Evolutionary conservation across 2,797 vertebrate genomes (phyloP), one percentile per base, ranked within the genome.

Genomic region (Sparus aurata): DNA sequence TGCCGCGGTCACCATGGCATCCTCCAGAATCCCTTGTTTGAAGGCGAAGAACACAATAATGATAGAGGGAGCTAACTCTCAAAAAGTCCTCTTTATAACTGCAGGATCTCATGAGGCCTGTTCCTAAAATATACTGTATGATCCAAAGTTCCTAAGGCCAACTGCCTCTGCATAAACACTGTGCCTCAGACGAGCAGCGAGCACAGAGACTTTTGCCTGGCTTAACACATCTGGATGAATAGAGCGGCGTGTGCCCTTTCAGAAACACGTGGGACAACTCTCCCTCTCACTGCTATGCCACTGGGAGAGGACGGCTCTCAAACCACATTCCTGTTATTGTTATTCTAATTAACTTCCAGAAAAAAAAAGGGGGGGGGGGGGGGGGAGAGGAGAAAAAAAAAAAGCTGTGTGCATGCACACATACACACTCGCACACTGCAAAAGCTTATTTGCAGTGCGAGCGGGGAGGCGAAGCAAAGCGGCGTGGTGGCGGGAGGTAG

Each of bases 161-260:
- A 88, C 73, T 66, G 73, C 70, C 83, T 69, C 63, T 77, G 79
- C 81, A 27, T 83, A 86, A 92, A 93, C 92, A 92, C 77, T 77
- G 68, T 38, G 72, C 79, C 85, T 88, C 83, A 83, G 85, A 90
- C 57, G 54, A 73, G 82, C 69, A 70, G 69, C 73, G 85, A 87
- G 90, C 83, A 84, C 79, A 62, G 90, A 82, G 89, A 91, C 86
- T 91, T 84, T 87, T 76, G 82, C 88, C 80, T 87, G 49, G 88
- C 91, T 92, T 88, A 88, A 93, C 94, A 94, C 94, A 95, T 94
- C 94, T 95, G 93, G 92, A 91, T 94, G 92, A 95, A 95, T 92
- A 87, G 92, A 94, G 91, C 76, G 88, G 82, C 93, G 93, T 93
- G 94, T 94, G 84, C 92, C 91, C 90, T 89, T 93, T 92, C 91